Conservation (phyloP, 2,888 invertebrate genomes). For the Xylota sylvarum region DNA sequence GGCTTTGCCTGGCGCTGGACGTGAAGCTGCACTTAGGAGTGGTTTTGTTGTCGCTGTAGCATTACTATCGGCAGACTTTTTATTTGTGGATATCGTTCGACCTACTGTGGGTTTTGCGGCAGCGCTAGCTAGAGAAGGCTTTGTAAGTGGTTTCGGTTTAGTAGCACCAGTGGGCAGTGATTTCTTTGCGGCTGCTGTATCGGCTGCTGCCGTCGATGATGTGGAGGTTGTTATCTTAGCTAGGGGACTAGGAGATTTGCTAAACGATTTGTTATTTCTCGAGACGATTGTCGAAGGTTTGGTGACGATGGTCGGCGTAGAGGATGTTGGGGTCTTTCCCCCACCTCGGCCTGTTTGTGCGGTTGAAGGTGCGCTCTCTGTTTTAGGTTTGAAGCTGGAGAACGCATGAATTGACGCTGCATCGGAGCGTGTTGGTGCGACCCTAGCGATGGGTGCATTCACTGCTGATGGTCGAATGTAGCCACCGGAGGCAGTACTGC, state of each 20-base stretch:
- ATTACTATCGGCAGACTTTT: conserved; percentile 60
- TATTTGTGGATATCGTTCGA: conserved; percentile 72
- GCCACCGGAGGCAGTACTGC: conserved; percentile 89
- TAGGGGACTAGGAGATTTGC: conserved; percentile 69
- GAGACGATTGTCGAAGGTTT: conserved; percentile 76
- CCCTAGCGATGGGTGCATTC: conserved; percentile 87
- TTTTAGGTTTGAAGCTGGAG: conserved; percentile 83
- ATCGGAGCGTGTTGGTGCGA: conserved; percentile 84
- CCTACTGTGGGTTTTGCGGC: conserved; percentile 50
- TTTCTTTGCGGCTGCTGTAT: conserved; percentile 72
- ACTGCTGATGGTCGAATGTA: conserved; percentile 91
- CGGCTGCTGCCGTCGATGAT: conserved; percentile 59
- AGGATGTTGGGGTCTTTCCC: conserved; percentile 26
- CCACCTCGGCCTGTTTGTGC: conserved; percentile 22
- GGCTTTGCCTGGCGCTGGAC: conserved; percentile 86
- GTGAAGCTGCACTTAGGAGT: conserved; percentile 80
- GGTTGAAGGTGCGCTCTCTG: conserved; percentile 46
- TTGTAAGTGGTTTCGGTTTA: conserved; percentile 79
- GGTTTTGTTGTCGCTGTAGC: conserved; percentile 40
- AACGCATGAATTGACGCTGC: conserved; percentile 81
- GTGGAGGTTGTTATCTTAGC: conserved; percentile 63
- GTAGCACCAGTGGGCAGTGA: conserved; percentile 73
- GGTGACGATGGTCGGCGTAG: conserved; percentile 47
- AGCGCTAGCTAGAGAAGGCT: conserved; percentile 78
- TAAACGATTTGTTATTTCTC: conserved; percentile 66